Percentiles rank a stretch among this genome's conserved stretches.
These are phyloP conservation scores for Enteromius mattozi DNA, from an alignment of 2,797 vertebrate genomes.

Conservation along the genomic window DNA sequence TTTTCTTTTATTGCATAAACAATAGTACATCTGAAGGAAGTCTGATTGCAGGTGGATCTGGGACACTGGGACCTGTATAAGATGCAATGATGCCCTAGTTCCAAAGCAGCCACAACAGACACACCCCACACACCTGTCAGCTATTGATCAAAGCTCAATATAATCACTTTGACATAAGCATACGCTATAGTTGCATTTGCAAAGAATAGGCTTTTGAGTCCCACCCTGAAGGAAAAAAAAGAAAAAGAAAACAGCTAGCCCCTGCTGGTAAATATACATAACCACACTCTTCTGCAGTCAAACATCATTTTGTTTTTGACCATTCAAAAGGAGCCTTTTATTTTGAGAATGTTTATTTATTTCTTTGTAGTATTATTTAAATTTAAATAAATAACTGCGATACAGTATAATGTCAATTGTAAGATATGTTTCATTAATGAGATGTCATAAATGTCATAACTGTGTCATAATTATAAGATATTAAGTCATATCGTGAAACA, in stretches of 20 bases:
- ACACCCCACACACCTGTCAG: slow-evolving; percentile 52
- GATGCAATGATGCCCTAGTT: slow-evolving; percentile 49
- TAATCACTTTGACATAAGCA: slow-evolving; percentile 55
- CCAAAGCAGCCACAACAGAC: slow-evolving; percentile 36
- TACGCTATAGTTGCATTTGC: background rate
- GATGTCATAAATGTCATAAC: background rate
- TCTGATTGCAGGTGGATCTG: slow-evolving; percentile 41
- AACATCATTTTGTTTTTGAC: background rate
- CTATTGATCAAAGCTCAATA: slow-evolving; percentile 55
- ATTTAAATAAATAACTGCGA: no score
- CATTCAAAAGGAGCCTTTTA: background rate
- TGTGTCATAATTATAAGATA: background rate
- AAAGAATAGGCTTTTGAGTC: slow-evolving; percentile 29
- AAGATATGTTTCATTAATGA: background rate
- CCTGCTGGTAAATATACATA: background rate
- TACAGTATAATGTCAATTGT: background rate
- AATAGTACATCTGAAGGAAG: slow-evolving; percentile 38
- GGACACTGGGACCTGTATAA: slow-evolving; percentile 35
- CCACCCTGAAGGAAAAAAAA: background rate
- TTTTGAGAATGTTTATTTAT: background rate
- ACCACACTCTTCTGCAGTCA: background rate
- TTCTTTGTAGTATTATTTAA: no score
- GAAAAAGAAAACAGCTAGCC: background rate
- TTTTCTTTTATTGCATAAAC: slow-evolving; percentile 35
- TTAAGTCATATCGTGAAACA: background rate